These are phyloP conservation scores for Leptothorax acervorum DNA, from an alignment of 2,888 invertebrate genomes.

Conservation along the genomic window DNA sequence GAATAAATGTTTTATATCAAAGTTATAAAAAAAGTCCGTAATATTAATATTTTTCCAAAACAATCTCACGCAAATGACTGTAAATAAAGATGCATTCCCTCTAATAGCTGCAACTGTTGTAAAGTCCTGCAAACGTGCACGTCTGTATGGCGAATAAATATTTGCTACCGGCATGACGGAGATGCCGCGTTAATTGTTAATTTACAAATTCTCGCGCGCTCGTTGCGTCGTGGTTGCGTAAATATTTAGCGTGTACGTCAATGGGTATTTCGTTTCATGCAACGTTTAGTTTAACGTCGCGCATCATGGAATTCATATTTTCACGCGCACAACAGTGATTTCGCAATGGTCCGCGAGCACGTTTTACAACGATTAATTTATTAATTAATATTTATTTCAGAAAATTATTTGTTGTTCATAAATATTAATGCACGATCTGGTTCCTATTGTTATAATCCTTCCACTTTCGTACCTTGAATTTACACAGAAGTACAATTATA, in stretches of 20 bases:
- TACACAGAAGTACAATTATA: not conserved
- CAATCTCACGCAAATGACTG: not conserved
- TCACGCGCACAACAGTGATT: constrained; percentile 32
- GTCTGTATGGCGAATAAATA: constrained; percentile 43
- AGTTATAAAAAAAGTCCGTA: not conserved
- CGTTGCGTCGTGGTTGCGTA: constrained; percentile 40
- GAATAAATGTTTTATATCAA: not conserved
- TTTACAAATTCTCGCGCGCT: constrained; percentile 56
- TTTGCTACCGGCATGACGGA: constrained; percentile 16
- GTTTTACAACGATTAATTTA: constrained; percentile 39
- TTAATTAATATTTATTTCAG: constrained; percentile 46
- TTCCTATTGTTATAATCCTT: not conserved
- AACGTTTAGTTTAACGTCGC: constrained; percentile 43
- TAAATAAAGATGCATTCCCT: not conserved
- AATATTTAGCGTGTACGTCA: constrained; percentile 51
- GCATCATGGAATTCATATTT: constrained; percentile 38
- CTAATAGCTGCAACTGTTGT: not conserved
- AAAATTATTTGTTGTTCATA: not conserved
- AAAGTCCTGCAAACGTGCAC: constrained; percentile 10
- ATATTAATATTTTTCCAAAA: not conserved
- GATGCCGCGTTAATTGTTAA: constrained; percentile 51
- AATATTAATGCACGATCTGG: constrained; percentile 27
- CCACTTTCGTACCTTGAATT: not conserved
- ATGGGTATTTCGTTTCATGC: constrained; percentile 50
- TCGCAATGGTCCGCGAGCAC: constrained; percentile 31